Evolutionary conservation across 2,113 vertebrate species (phyloP).

Genomic region (Phycodurus eques): DNA sequence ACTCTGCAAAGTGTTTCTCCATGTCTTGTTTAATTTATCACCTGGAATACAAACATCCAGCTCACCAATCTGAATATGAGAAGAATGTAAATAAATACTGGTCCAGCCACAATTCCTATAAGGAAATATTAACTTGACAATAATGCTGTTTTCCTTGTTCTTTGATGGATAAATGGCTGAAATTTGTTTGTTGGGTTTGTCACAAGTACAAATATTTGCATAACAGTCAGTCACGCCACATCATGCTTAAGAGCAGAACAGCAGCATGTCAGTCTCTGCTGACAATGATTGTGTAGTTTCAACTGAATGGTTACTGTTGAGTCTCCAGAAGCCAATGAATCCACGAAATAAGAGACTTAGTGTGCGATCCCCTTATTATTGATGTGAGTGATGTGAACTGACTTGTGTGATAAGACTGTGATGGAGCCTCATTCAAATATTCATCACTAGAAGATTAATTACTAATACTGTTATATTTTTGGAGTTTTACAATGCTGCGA

Average conservation of each 20-base stretch:
- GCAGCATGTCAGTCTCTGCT: neutral
- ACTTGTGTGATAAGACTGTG: no score
- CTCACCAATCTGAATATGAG: no score
- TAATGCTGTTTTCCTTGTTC: neutral
- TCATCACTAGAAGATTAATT: no score
- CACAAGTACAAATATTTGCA: neutral
- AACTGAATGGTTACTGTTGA: neutral
- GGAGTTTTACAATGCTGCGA: no score
- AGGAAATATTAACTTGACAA: constrained; percentile 39
- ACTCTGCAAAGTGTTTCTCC: no score
- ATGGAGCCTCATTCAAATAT: no score
- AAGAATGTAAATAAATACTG: constrained; percentile 4
- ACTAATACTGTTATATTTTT: no score
- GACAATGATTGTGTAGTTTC: neutral
- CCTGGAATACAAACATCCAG: no score
- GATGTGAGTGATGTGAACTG: no score
- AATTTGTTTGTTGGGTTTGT: neutral
- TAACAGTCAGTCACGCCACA: neutral
- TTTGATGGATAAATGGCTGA: neutral
- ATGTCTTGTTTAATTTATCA: no score
- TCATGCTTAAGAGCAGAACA: neutral
- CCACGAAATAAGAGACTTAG: neutral
- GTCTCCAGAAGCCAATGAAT: neutral
- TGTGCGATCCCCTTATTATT: no score
- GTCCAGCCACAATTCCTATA: neutral